Base-by-base conservation (phyloP, 1,140 invertebrate genomes). In the Calycopis cecrops region DNA sequence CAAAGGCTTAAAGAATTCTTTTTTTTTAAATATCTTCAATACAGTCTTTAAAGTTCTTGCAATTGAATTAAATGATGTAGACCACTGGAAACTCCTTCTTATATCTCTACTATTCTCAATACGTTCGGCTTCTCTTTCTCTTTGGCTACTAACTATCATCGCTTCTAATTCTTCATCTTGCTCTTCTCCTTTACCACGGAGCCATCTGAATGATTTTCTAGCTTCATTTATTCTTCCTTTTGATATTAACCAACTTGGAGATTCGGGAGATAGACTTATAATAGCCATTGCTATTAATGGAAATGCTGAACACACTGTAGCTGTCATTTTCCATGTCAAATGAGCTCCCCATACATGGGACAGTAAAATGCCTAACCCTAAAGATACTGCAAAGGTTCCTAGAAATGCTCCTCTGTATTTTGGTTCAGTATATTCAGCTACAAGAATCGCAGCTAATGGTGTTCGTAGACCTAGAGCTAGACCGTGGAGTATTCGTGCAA, bases 401-500 rank as follows among this genome's bases (percentile, higher is more conserved):
- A 85, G 55, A 53, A 86, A 86, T 1, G 76, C 79, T 47, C 81
- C 81, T 56, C 83, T 66, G 51, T 86, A 82, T 62, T 73, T 82
- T 7, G 83, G 81, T 55, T 84, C 80, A 0, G 83, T 83, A 59
- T 85, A 85, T 64, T 86, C 83, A 2, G 81, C 83, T 12, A 86
- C 81, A 53, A 85, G 56, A 21, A 85, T 85, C 6, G 83, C 79
- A 35, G 83, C 80, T 60, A 86, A 59, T 1, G 83, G 83, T 7
- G 80, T 84, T 50, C 83, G 60, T 6, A 83, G 54, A 2, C 83
- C 83, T 52, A 86, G 42, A 8, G 83, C 79, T 28, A 86, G 58
- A 9, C 83, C 80, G 49, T 84, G 83, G 2, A 86, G 55, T 6
- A 86, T 65, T 54, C 79, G 71, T 7, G 80, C 82, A 12, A 79